These are phyloP conservation scores for Diaperis boleti DNA, from an alignment of 2,888 invertebrate genomes.

Conservation along the genomic window DNA sequence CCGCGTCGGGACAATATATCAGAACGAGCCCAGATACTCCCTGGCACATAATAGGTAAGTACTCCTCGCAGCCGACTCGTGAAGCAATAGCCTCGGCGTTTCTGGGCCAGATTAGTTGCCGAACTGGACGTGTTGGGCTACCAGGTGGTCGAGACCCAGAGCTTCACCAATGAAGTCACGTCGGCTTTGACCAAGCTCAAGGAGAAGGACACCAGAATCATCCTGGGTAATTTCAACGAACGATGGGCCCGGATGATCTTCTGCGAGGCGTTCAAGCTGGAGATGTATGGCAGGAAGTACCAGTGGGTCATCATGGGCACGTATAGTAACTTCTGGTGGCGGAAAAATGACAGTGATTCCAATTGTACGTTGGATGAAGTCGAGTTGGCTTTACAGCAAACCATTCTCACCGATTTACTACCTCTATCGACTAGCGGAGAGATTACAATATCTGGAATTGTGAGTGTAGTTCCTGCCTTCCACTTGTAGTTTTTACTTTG, in stretches of 20 bases:
- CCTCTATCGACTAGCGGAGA: slow-evolving; percentile 89
- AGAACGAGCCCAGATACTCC: slow-evolving; percentile 94
- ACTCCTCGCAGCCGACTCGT: background rate
- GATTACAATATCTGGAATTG: slow-evolving; percentile 90
- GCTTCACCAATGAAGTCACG: slow-evolving; percentile 90
- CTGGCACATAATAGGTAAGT: slow-evolving; percentile 72
- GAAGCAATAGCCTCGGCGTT: slow-evolving; percentile 4
- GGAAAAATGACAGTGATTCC: slow-evolving; percentile 69
- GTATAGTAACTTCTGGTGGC: slow-evolving; percentile 83
- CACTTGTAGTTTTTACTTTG: background rate
- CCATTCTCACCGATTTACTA: slow-evolving; percentile 88
- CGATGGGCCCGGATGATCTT: slow-evolving; percentile 91
- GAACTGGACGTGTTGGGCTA: slow-evolving; percentile 86
- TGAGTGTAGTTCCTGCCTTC: slow-evolving; percentile 68
- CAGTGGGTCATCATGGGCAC: slow-evolving; percentile 96
- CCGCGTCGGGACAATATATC: slow-evolving; percentile 95
- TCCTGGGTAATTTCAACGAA: slow-evolving; percentile 94
- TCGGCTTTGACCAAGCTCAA: slow-evolving; percentile 84
- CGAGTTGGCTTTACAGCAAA: slow-evolving; percentile 84
- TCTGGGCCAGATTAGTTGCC: slow-evolving; percentile 75
- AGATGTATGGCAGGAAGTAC: slow-evolving; percentile 92
- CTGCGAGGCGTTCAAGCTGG: slow-evolving; percentile 87
- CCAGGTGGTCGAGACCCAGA: slow-evolving; percentile 88
- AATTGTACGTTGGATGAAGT: slow-evolving; percentile 82
- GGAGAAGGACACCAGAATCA: slow-evolving; percentile 93